These are phyloP conservation scores for Astyanax mexicanus DNA, from an alignment of 2,797 vertebrate genomes.

Conservation along the genomic window DNA sequence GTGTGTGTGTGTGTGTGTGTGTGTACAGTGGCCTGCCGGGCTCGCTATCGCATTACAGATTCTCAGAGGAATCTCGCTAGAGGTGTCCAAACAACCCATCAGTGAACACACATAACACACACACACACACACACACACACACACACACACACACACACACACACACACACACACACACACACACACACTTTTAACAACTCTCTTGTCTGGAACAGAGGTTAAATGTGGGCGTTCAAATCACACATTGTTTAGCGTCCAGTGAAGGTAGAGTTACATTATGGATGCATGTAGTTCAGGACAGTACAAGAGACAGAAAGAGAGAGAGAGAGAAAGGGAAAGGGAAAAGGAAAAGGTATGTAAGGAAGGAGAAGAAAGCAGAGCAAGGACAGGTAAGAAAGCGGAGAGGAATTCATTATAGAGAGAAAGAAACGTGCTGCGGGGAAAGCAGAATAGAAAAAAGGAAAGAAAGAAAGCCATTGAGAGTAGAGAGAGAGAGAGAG, in stretches of 20 bases:
- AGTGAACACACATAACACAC: conserved; percentile 30
- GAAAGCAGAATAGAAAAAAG: too few species aligned
- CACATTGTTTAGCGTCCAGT: conserved; percentile 65
- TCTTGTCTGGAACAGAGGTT: conserved; percentile 64
- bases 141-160: too few species aligned
- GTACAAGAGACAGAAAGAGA: conserved; percentile 2
- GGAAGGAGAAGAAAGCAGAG: too few species aligned
- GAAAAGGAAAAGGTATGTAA: too few species aligned
- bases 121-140: too few species aligned
- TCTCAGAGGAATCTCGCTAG: conserved; percentile 31
- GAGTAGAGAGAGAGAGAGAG: not conserved
- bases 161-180: too few species aligned
- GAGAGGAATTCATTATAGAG: too few species aligned
- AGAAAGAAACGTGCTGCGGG: too few species aligned
- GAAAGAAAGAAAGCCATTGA: too few species aligned
- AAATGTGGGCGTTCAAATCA: conserved; percentile 61
- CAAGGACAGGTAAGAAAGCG: conserved; percentile 21
- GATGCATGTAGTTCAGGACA: conserved; percentile 12
- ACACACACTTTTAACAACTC: too few species aligned
- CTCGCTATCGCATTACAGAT: conserved; percentile 37
- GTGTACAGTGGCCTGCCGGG: not conserved
- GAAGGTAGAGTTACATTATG: conserved; percentile 62
- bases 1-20: not conserved
- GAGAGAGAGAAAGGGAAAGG: too few species aligned
- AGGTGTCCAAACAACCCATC: conserved; percentile 60